Evolutionary conservation across 2,797 vertebrate genomes (phyloP), one percentile per base, ranked within the genome.

Genomic region (Gymnothorax javanicus): DNA sequence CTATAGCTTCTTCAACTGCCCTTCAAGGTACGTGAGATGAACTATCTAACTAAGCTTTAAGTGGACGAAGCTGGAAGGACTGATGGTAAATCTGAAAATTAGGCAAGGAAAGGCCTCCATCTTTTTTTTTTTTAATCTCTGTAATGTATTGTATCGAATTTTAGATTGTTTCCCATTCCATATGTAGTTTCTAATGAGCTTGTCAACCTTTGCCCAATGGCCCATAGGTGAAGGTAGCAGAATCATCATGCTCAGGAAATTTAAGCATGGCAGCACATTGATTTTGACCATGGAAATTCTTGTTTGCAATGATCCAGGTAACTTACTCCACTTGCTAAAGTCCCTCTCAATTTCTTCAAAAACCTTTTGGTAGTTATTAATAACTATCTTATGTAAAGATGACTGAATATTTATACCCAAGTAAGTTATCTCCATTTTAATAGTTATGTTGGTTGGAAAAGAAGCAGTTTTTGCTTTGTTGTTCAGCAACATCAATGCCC

Each of bases 161-260:
- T 54, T 58, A 23, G 81, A 3, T 20, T 82, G 81, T 56, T 56
- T 57, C 81, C 81, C 81, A 82, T 82, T 54, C 7, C 79, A 56
- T 20, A 56, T 82, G n/a, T 33, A 60, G 1, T 60, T 60, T 60
- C 59, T 60, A 17, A 60, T 1, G 59, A 60, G 59, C 3, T 60
- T 60, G 3, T 60, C 59, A 60, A 60, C 59, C 59, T 60, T 60
- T 60, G 59, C 69, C 8, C 69, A 23, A 23, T 27, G 2, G 20
- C 69, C 25, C 6, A 27, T 73, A 3, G 69, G 25, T 27, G 20
- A 73, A n/a, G 69, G 20, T 7, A 73, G 69, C 7, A 4, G 69
- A 73, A 73, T 23, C 69, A 73, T 73, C 69, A 73, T 73, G 69
- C 69, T 43, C 33, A 43, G 33, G 33, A 43, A 43, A 43, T 43